Evolutionary conservation across 2,113 vertebrate species (phyloP).

Genomic region (Trichomycterus rosablanca): DNA sequence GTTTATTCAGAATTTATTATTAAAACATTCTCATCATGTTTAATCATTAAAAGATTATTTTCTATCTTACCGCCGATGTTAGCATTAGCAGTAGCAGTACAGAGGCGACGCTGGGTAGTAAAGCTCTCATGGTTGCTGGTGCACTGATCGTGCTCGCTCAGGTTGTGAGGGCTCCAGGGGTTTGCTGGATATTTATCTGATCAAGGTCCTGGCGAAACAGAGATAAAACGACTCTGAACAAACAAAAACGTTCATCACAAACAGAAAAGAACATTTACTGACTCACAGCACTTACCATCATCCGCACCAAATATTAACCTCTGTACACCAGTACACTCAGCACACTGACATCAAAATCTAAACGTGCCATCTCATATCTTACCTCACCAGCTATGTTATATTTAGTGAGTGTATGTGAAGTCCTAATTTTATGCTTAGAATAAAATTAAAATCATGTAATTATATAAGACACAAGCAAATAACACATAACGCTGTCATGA

Average conservation of each 20-base stretch:
- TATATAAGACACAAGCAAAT: too few relatives aligned
- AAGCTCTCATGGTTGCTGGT: conserved; percentile 52
- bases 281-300: conserved; percentile 28
- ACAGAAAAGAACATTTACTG: conserved; percentile 17
- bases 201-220: conserved; percentile 54
- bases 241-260: conserved; percentile 47
- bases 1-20: not conserved
- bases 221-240: conserved; percentile 53
- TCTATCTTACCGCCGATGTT: conserved; percentile 60
- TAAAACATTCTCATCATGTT: too few relatives aligned
- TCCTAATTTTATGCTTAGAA: too few relatives aligned
- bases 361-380: too few relatives aligned
- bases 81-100: conserved; percentile 57
- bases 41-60: not conserved
- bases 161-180: conserved; percentile 46
- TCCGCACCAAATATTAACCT: not conserved
- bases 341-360: too few relatives aligned
- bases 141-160: conserved; percentile 13
- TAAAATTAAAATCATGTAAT: too few relatives aligned
- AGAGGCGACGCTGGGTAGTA: conserved; percentile 39
- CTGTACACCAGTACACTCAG: too few relatives aligned
- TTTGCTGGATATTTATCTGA: conserved; percentile 65
- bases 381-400: too few relatives aligned
- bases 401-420: too few relatives aligned
- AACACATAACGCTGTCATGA: too few relatives aligned